Evolutionary conservation across 2,113 vertebrate species (phyloP).

Genomic region (Lucifuga dentata): DNA sequence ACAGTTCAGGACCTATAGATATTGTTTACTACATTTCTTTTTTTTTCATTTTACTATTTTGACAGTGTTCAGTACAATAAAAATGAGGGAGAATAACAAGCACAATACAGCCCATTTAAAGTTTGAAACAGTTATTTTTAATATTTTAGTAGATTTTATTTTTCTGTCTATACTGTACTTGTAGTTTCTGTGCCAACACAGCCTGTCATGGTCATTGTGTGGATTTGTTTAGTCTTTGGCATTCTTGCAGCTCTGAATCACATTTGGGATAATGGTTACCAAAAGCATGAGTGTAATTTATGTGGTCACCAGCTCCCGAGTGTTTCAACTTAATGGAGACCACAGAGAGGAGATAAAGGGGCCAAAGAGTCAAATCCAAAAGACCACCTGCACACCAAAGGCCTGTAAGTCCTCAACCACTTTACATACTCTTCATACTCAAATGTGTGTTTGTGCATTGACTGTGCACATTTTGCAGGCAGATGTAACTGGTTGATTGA

Average conservation of each 20-base stretch:
- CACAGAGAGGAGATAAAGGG: constrained; percentile 75
- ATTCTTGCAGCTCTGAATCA: neutral
- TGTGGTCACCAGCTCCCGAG: constrained; percentile 82
- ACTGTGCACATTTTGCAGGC: no score
- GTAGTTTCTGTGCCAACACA: neutral
- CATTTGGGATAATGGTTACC: neutral
- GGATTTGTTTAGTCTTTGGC: neutral
- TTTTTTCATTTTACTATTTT: no score
- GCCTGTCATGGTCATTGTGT: neutral
- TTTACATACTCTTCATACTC: no score
- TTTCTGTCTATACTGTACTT: no score
- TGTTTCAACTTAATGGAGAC: constrained; percentile 78
- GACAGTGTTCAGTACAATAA: no score
- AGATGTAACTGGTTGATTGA: neutral
- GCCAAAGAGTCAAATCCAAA: constrained; percentile 75
- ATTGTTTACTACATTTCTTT: no score
- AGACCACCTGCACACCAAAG: constrained; percentile 82
- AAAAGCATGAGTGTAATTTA: neutral
- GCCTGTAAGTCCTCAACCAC: constrained; percentile 75
- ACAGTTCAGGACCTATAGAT: no score
- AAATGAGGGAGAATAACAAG: no score
- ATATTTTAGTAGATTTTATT: no score
- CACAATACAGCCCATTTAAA: no score
- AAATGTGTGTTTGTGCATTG: no score
- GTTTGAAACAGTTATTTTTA: no score